Evolutionary conservation across 2,113 vertebrate species (phyloP), one percentile per base, ranked within the genome.

Genomic region (Aspidoscelis tigris): DNA sequence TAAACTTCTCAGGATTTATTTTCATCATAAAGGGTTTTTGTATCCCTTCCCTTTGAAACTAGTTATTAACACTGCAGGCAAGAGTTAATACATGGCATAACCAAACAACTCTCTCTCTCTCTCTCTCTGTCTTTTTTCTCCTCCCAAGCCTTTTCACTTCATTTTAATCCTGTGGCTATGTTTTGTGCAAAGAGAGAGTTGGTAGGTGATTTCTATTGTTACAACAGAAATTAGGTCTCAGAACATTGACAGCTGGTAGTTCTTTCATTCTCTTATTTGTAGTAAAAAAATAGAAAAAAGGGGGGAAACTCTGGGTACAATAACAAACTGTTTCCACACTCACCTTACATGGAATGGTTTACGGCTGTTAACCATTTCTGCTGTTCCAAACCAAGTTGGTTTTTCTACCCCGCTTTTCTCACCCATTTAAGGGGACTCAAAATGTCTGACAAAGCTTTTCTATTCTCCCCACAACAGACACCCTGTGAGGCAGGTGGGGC

Each of bases 11-110:
- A 0, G 71, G 84, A 81, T 68, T 7, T 1, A 76, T 86, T 39
- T 78, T 77, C 71, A 88, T 88, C 83, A 11, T 66, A 74, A 81
- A 61, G 78, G 26, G 76, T 47, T 71, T 1, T 1, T 9, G 7
- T 39, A 11, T n/a, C 47, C 47, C 47, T 24, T 21, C 2, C 6
- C 8, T 50, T 43, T 85, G 79, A 88, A 12, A 9, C 0, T 61
- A 6, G 5, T 86, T 88, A 84, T 78, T 88, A 83, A 74, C 2
- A 66, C 65, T 61, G 65, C 50, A 82, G 76, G 1, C 2, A 2
- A 55, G 6, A 0, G 0, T 0, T 43, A 18, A 78, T 53, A 68
- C 83, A 74, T 7, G 83, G 14, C 0, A 6, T 78, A 74, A 86
- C 7, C 7, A 5, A 82, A 86, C 43, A 0, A 18, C 10, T 1